Evolutionary conservation across 2,113 vertebrate species (phyloP).

Genomic region (Morone chrysops): DNA sequence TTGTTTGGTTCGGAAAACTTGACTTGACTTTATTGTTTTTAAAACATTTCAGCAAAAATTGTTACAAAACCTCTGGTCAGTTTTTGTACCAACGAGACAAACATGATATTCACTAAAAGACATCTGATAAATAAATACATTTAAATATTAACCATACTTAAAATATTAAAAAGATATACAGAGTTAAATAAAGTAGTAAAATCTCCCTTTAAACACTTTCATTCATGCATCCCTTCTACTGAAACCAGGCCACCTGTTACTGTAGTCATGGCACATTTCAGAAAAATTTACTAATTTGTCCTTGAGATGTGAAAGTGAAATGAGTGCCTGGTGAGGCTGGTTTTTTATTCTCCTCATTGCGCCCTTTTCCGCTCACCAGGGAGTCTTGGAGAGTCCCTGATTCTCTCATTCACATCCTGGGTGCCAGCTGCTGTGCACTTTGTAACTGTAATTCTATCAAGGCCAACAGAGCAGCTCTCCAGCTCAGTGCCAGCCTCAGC

Average conservation of each 20-base stretch:
- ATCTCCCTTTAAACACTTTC: not conserved
- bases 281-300: conserved; percentile 23
- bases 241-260: conserved; percentile 6
- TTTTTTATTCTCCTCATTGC: conserved; percentile 18
- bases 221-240: not conserved
- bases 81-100: not conserved
- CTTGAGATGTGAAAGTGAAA: conserved; percentile 67
- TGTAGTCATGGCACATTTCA: not conserved
- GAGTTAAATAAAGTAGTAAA: not conserved
- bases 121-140: not conserved
- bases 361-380: conserved; percentile 43
- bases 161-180: not conserved
- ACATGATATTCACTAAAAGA: not conserved
- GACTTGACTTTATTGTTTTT: not conserved
- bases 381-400: conserved; percentile 69
- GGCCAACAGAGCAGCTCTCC: conserved; percentile 19
- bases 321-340: not conserved
- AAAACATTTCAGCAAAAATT: not conserved
- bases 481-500: conserved; percentile 43
- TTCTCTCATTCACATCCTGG: conserved; percentile 60
- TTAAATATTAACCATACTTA: not conserved
- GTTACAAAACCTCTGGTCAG: not conserved
- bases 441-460: conserved; percentile 53
- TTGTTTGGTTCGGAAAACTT: not conserved
- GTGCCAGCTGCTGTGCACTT: conserved; percentile 53